These are phyloP conservation scores for Smittia aterrima DNA, from an alignment of 2,888 invertebrate species.

Conservation along the genomic window DNA sequence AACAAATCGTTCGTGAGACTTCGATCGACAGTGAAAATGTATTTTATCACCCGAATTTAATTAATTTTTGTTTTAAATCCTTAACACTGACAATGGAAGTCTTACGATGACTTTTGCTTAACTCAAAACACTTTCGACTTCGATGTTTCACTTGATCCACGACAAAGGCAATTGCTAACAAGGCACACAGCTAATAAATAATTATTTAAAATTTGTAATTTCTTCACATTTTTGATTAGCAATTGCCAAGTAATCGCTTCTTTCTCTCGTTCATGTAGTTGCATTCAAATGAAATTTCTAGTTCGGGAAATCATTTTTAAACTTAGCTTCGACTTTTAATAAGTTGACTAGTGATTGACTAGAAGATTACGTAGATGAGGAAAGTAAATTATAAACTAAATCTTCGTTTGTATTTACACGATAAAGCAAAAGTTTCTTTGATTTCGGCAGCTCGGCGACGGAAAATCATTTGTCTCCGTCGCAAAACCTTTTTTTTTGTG, in stretches of 20 bases:
- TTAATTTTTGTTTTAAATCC: slow-evolving; percentile 27
- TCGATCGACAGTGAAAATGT: background rate
- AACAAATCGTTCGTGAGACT: background rate
- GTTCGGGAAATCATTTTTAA: too few relatives aligned
- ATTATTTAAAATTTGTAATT: slow-evolving; percentile 56
- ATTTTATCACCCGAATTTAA: slow-evolving; percentile 38
- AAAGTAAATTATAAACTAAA: background rate
- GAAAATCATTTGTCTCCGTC: background rate
- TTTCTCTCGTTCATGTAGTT: background rate
- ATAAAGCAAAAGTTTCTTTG: background rate
- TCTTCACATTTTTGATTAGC: slow-evolving; percentile 45
- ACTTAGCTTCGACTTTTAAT: background rate
- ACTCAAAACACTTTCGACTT: background rate
- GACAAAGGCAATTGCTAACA: slow-evolving; percentile 66
- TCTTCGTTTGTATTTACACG: background rate
- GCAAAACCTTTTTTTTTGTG: slow-evolving; percentile 3
- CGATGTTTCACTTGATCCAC: background rate
- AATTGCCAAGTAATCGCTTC: slow-evolving; percentile 45
- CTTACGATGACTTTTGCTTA: background rate
- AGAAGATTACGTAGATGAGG: slow-evolving; percentile 18
- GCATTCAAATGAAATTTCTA: too few relatives aligned
- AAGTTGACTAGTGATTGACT: slow-evolving; percentile 17
- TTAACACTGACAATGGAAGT: background rate
- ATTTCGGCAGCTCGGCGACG: background rate
- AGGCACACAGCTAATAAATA: slow-evolving; percentile 76